Conservation (phyloP, 2,113 vertebrate species). For the Polypterus bichir region DNA sequence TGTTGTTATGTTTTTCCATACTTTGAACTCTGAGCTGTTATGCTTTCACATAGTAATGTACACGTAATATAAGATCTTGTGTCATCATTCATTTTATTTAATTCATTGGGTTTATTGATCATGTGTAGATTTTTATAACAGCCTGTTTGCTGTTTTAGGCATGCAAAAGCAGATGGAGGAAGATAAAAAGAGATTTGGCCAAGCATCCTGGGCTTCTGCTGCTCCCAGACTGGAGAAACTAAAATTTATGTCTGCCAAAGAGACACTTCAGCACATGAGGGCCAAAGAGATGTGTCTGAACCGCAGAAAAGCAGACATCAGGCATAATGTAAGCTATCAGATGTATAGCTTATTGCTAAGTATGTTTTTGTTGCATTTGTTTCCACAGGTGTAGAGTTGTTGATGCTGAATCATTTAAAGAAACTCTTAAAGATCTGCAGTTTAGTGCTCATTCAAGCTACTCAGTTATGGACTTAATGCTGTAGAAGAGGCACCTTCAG, state of each 20-base stretch:
- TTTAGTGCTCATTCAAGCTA: too few species aligned
- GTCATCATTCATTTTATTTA: too few species aligned
- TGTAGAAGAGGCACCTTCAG: too few species aligned
- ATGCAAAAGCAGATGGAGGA: constrained; percentile 85
- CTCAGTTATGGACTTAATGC: too few species aligned
- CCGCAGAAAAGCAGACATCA: constrained; percentile 59
- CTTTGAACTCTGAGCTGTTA: too few species aligned
- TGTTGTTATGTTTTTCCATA: too few species aligned
- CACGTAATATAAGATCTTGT: too few species aligned
- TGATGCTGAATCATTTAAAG: neutral
- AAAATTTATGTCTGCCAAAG: constrained; percentile 69
- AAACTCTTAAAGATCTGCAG: neutral
- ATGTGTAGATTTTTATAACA: neutral
- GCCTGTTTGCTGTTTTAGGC: constrained; percentile 38
- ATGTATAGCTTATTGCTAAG: neutral
- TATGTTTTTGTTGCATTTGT: constrained; percentile 20
- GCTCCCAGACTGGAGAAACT: constrained; percentile 73
- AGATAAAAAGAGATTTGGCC: constrained; percentile 71
- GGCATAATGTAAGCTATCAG: constrained; percentile 44
- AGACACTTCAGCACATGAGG: constrained; percentile 81
- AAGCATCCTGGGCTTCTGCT: constrained; percentile 72
- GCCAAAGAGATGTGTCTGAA: constrained; percentile 76
- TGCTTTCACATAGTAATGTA: too few species aligned
- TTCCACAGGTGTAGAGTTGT: constrained; percentile 1
- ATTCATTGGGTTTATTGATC: too few species aligned